phyloP scores from a whole-genome alignment of 2,888 invertebrate genomes.

The Nomada ferruginata region DNA sequence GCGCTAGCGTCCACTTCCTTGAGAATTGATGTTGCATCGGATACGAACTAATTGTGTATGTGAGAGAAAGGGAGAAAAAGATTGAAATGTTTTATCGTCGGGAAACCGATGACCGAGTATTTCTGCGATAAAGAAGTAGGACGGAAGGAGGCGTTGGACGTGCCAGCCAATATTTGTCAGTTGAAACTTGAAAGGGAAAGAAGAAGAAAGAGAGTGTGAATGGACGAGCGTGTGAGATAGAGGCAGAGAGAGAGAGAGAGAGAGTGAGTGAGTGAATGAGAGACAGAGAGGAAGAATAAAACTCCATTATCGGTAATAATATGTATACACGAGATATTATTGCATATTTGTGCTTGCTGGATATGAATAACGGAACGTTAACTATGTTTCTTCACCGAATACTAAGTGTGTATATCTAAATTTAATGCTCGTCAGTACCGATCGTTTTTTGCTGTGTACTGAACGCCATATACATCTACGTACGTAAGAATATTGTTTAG shows the following conservation, averaged over 20 bases:
- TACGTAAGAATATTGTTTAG: conserved; percentile 58
- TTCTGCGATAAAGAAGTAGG: conserved; percentile 13
- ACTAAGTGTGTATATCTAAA: conserved; percentile 73
- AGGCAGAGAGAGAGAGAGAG: conserved; percentile 18
- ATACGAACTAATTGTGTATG: conserved; percentile 32
- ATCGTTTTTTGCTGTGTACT: conserved; percentile 65
- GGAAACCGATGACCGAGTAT: background rate
- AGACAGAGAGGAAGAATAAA: conserved; percentile 22
- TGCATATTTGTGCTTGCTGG: conserved; percentile 81
- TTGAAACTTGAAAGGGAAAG: conserved; percentile 23
- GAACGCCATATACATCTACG: conserved; percentile 60
- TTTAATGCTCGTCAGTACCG: conserved; percentile 68
- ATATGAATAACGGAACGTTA: conserved; percentile 76
- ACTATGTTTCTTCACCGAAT: conserved; percentile 75
- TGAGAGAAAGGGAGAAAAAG: background rate
- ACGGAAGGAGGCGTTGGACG: conserved; percentile 42
- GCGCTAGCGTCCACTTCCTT: conserved; percentile 61
- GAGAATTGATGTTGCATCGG: conserved; percentile 51
- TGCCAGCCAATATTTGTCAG: conserved; percentile 45
- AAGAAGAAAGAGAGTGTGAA: background rate
- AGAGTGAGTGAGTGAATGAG: background rate
- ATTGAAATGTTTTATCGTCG: conserved; percentile 1
- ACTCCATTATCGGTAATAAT: conserved; percentile 69
- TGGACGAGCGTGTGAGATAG: conserved; percentile 6
- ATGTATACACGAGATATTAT: conserved; percentile 73